Evolutionary conservation across 1,140 invertebrate species (phyloP).

Genomic region (Doryteuthis pealeii): DNA sequence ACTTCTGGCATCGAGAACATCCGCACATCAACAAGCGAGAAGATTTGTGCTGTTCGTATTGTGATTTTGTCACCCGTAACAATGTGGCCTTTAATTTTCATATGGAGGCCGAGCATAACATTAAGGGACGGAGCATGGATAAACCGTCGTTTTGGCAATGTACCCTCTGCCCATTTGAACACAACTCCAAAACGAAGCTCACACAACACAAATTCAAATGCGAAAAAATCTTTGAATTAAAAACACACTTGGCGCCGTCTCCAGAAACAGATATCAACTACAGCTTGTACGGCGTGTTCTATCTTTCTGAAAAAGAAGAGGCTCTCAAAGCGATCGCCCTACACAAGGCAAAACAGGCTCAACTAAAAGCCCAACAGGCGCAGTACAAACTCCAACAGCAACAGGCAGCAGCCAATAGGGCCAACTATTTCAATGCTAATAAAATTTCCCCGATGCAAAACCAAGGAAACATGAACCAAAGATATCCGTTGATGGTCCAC

Average conservation of each 20-base stretch:
- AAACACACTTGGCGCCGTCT: constrained; percentile 76
- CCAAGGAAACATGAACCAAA: background rate
- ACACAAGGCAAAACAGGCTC: background rate
- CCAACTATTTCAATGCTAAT: background rate
- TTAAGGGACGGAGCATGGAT: constrained; percentile 77
- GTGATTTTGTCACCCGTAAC: constrained; percentile 70
- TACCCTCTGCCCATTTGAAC: constrained; percentile 90
- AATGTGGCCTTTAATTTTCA: constrained; percentile 87
- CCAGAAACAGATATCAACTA: constrained; percentile 44
- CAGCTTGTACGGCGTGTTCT: constrained; percentile 46
- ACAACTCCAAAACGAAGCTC: constrained; percentile 89
- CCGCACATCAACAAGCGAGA: constrained; percentile 89
- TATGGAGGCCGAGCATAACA: constrained; percentile 86
- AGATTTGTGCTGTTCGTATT: constrained; percentile 75
- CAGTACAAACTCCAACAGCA: too few species aligned
- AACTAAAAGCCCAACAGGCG: background rate
- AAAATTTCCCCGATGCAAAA: background rate
- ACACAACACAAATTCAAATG: constrained; percentile 86
- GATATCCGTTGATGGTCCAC: background rate
- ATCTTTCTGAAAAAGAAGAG: constrained; percentile 32
- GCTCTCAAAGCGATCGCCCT: background rate
- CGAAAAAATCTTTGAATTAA: constrained; percentile 85
- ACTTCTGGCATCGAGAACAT: constrained; percentile 87
- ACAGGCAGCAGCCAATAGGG: background rate
- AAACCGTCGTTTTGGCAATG: constrained; percentile 88